These are phyloP conservation scores for Chironomus striatipennis DNA, from an alignment of 1,140 invertebrate species.

Conservation along the genomic window DNA sequence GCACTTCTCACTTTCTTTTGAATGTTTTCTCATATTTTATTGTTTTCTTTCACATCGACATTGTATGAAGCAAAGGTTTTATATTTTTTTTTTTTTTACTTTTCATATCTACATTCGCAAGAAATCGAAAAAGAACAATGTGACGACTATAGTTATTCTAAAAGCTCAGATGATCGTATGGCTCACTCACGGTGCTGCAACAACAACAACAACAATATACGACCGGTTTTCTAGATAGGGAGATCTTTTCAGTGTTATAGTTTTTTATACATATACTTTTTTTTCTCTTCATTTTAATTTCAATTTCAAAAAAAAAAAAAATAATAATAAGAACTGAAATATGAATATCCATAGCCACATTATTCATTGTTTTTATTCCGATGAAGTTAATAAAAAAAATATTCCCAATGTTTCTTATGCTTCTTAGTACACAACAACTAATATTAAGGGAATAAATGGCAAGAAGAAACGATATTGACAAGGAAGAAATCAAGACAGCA, in stretches of 20 bases:
- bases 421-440: no score
- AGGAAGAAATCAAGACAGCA: no score
- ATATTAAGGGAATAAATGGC: no score
- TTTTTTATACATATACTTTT: not conserved
- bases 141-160: not conserved
- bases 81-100: no score
- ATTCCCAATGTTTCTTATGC: no score
- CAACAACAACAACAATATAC: not conserved
- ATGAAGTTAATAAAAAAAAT: no score
- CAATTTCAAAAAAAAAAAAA: not conserved
- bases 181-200: not conserved
- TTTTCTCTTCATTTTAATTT: no score
- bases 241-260: not conserved
- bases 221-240: slow-evolving; percentile 1
- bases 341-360: not conserved
- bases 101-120: not conserved
- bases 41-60: not conserved
- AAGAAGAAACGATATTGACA: no score
- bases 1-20: slow-evolving; percentile 2
- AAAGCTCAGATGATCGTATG: not conserved
- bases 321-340: not conserved
- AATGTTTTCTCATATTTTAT: not conserved
- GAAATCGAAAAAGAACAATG: not conserved
- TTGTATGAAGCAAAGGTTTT: not conserved
- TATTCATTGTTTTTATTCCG: not conserved